A percentile compares a stretch with the other conserved stretches of the same genome.
These are phyloP conservation scores for Malachius bipustulatus DNA, from an alignment of 2,888 invertebrate genomes.

Conservation along the genomic window DNA sequence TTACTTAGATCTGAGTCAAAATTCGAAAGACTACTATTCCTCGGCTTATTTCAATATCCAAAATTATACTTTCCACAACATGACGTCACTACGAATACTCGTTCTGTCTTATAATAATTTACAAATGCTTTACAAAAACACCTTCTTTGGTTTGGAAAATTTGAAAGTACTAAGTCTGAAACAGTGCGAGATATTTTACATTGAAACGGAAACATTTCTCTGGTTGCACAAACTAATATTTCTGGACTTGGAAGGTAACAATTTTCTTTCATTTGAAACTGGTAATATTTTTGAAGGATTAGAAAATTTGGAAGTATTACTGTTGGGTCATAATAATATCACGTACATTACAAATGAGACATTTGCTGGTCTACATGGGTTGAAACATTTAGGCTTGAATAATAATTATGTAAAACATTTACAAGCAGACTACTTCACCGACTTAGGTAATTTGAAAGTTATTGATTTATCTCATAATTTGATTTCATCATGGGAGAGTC, in stretches of 20 bases:
- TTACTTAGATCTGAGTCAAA: slow-evolving; percentile 42
- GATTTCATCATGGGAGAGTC: slow-evolving; percentile 42
- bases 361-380: slow-evolving; percentile 40
- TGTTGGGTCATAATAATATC: slow-evolving; percentile 42
- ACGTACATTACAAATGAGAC: slow-evolving; percentile 36
- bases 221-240: slow-evolving; percentile 37
- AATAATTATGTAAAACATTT: slow-evolving; percentile 41
- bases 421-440: slow-evolving; percentile 36
- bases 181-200: slow-evolving; percentile 41
- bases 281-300: slow-evolving; percentile 42
- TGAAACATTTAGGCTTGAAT: slow-evolving; percentile 41
- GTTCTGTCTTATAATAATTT: slow-evolving; percentile 45
- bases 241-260: slow-evolving; percentile 45
- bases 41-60: slow-evolving; percentile 42
- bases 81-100: slow-evolving; percentile 38
- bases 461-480: slow-evolving; percentile 44
- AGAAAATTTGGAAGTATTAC: slow-evolving; percentile 38
- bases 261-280: slow-evolving; percentile 30
- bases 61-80: slow-evolving; percentile 39
- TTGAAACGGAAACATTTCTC: slow-evolving; percentile 40
- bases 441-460: slow-evolving; percentile 36
- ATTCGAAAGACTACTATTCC: slow-evolving; percentile 37
- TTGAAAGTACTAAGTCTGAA: slow-evolving; percentile 41
- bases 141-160: slow-evolving; percentile 41
- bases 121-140: slow-evolving; percentile 39